Evolutionary conservation across 2,888 invertebrate species (phyloP).

Genomic region (Vannuccia rotundouncinata): DNA sequence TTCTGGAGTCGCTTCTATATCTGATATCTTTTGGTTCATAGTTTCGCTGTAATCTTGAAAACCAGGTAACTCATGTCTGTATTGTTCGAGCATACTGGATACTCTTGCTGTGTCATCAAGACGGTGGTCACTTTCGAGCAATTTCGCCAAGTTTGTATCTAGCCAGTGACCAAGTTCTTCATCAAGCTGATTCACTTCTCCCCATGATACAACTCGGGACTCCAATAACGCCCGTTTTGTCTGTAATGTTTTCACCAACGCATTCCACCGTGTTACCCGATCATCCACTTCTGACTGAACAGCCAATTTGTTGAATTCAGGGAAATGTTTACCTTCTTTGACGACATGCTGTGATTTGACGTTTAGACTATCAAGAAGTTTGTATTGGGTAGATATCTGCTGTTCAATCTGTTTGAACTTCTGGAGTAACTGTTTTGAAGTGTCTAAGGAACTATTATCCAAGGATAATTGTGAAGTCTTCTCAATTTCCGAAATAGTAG

Average conservation of each 20-base stretch:
- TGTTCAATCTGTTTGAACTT: neutral
- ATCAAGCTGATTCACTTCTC: neutral
- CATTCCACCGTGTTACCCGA: neutral
- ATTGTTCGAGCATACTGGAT: neutral
- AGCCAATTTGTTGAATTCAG: neutral
- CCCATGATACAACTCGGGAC: neutral
- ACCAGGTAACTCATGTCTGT: neutral
- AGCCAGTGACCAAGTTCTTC: neutral
- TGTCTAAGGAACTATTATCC: neutral
- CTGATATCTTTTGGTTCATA: neutral
- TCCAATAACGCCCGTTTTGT: neutral
- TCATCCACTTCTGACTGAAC: neutral
- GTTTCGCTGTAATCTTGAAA: neutral
- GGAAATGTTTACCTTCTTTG: neutral
- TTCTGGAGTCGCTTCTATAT: neutral
- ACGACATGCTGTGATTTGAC: neutral
- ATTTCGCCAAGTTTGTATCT: neutral
- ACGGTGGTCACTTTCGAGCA: neutral
- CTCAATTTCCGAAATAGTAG: neutral
- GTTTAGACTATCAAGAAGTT: neutral
- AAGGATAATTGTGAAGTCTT: neutral
- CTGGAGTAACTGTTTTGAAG: neutral
- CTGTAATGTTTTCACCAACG: neutral
- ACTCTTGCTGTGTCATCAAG: neutral
- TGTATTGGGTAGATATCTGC: neutral